Base-by-base conservation (phyloP, 2,888 invertebrate genomes). In the Cheilosia grossa region DNA sequence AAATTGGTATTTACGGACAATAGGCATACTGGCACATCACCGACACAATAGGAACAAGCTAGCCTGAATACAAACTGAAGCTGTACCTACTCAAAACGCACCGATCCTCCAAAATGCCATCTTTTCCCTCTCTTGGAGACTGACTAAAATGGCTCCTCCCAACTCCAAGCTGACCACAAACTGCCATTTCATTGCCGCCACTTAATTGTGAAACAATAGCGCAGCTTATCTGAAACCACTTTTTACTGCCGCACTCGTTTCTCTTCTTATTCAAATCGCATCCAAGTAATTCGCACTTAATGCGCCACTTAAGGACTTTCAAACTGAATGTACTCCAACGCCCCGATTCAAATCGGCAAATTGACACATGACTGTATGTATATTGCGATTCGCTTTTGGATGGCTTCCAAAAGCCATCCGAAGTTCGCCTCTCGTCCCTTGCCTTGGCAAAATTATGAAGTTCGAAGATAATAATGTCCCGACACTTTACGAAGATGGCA, bases 401-500 rank as follows among this genome's bases (percentile, higher is more conserved):
- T 51, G n/a, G 15, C 37, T 37, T 69, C 82, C 82, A 83, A 74
- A 47, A 56, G 30, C 17, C 24, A 17, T 53, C 40, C 30, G 42
- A 33, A 19, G 40, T 24, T 51, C 24, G 21, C 47, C n/a, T 27
- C 9, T 17, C 72, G 53, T 17, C 30, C 73, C 24, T 42, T 63
- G n/a, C 42, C 21, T 27, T 17, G 10, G 53, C 64, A 77, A 85
- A 90, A 89, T 89, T 91, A 91, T 91, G 89, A 91, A 91, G 89
- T 90, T 90, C 88, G 88, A 89, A 88, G 90, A 91, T 91, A 90
- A 91, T 91, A 90, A 91, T 91, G 89, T 88, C 88, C 89, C 90
- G 90, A 91, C 91, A 91, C 91, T 91, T 90, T 89, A 88, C 89
- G 86, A 80, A 82, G 73, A 79, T 53, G 61, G 63, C 58, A 88